These are phyloP conservation scores for Crypturellus undulatus DNA, from an alignment of 2,113 vertebrate species.

Conservation along the genomic window DNA sequence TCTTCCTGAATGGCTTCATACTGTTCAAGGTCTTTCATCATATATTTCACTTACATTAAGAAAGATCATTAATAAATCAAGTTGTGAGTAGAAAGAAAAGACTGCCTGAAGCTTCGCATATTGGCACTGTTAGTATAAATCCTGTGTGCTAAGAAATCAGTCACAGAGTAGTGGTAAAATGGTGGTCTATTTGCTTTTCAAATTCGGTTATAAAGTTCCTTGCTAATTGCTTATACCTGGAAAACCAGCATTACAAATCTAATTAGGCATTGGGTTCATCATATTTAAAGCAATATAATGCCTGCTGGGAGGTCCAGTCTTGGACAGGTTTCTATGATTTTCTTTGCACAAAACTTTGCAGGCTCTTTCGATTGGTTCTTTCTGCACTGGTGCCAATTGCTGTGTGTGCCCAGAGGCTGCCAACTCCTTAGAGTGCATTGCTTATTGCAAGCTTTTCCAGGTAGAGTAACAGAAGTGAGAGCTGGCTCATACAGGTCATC, in stretches of 20 bases:
- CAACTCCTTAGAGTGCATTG: background rate
- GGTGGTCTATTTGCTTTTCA: background rate
- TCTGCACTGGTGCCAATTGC: background rate
- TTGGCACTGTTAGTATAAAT: background rate
- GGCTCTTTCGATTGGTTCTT: background rate
- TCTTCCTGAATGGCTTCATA: background rate
- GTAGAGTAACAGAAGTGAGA: background rate
- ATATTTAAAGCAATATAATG: background rate
- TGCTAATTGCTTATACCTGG: background rate
- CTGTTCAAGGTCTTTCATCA: background rate
- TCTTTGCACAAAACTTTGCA: background rate
- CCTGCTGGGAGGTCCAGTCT: background rate
- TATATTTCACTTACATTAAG: background rate
- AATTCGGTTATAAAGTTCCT: background rate
- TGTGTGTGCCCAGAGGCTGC: fast-evolving
- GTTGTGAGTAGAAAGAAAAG: background rate
- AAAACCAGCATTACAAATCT: background rate
- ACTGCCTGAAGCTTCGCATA: background rate
- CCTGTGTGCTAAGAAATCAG: background rate
- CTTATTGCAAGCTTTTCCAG: background rate
- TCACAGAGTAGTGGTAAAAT: background rate
- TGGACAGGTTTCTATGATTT: background rate
- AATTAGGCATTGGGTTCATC: background rate
- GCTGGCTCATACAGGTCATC: background rate
- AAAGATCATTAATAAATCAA: background rate